Evolutionary conservation across 2,888 invertebrate genomes (phyloP).

Genomic region (Lomographa bimaculata): DNA sequence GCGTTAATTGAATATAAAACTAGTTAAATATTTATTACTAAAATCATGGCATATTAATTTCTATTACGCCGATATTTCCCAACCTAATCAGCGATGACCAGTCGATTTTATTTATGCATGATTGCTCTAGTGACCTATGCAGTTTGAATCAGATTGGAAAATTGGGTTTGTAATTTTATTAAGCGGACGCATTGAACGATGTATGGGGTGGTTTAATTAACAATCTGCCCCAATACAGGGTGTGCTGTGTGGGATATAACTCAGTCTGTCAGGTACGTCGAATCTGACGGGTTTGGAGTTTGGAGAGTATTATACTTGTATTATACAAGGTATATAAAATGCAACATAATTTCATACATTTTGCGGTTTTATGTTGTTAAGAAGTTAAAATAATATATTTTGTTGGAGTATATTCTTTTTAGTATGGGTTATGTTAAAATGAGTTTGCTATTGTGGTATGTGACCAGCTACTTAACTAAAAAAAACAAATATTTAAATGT

Average conservation of each 20-base stretch:
- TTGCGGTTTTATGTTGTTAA: no score
- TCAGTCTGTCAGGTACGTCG: slow-evolving; percentile 47
- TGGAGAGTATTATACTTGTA: no score
- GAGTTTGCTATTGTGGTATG: no score
- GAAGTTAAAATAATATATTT: no score
- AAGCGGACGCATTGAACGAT: slow-evolving; percentile 52
- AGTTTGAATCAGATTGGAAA: slow-evolving; percentile 48
- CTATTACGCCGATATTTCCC: slow-evolving; percentile 3
- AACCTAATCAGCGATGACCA: slow-evolving; percentile 13
- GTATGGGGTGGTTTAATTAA: slow-evolving; percentile 69
- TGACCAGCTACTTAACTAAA: no score
- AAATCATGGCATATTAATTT: slow-evolving; percentile 1
- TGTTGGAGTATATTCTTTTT: no score
- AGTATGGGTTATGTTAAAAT: no score
- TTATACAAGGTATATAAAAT: no score
- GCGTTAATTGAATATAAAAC: no score
- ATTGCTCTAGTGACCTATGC: slow-evolving; percentile 26
- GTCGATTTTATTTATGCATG: slow-evolving; percentile 27
- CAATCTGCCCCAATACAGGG: slow-evolving; percentile 50
- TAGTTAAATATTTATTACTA: background rate
- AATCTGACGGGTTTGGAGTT: slow-evolving; percentile 23
- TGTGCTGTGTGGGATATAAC: slow-evolving; percentile 40
- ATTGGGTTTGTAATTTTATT: slow-evolving; percentile 58
- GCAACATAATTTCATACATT: no score
- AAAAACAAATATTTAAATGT: no score